These are phyloP conservation scores for Ophthalmolycus amberensis DNA, from an alignment of 2,113 vertebrate species.

Conservation along the genomic window DNA sequence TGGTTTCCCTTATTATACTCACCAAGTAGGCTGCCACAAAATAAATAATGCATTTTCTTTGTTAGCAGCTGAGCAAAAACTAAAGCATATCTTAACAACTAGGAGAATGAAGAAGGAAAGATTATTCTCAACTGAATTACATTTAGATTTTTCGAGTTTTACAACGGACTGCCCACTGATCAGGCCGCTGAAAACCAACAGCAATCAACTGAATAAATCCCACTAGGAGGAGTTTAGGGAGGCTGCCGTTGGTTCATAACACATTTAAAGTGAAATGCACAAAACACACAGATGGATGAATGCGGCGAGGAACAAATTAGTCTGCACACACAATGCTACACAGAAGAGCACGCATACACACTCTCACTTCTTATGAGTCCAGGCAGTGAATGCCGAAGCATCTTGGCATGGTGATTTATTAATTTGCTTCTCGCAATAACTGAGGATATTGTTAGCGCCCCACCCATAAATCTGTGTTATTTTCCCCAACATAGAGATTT, in stretches of 20 bases:
- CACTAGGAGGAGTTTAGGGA: slow-evolving; percentile 28
- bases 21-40: neutral
- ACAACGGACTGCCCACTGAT: slow-evolving; percentile 35
- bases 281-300: slow-evolving; percentile 36
- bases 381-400: slow-evolving; percentile 35
- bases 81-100: slow-evolving; percentile 23
- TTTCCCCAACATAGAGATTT: slow-evolving; percentile 50
- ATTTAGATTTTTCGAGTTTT: slow-evolving; percentile 24
- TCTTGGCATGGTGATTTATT: slow-evolving; percentile 72
- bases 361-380: slow-evolving; percentile 20
- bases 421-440: slow-evolving; percentile 70
- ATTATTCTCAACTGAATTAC: slow-evolving; percentile 45
- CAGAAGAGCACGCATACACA: slow-evolving; percentile 9
- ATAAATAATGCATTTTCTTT: slow-evolving; percentile 17
- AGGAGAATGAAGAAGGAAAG: slow-evolving; percentile 10
- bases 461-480: slow-evolving; percentile 69
- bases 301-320: slow-evolving; percentile 31
- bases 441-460: slow-evolving; percentile 64
- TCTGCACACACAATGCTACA: slow-evolving; percentile 4
- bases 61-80: slow-evolving; percentile 10
- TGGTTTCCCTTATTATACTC: neutral
- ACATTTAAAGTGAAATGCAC: slow-evolving; percentile 46
- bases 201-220: slow-evolving; percentile 70
- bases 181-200: slow-evolving; percentile 60
- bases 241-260: slow-evolving; percentile 30